Percentiles rank a stretch among this genome's conserved stretches.
phyloP scores from a whole-genome alignment of 2,113 vertebrate genomes.

The Nansenia antarctica region DNA sequence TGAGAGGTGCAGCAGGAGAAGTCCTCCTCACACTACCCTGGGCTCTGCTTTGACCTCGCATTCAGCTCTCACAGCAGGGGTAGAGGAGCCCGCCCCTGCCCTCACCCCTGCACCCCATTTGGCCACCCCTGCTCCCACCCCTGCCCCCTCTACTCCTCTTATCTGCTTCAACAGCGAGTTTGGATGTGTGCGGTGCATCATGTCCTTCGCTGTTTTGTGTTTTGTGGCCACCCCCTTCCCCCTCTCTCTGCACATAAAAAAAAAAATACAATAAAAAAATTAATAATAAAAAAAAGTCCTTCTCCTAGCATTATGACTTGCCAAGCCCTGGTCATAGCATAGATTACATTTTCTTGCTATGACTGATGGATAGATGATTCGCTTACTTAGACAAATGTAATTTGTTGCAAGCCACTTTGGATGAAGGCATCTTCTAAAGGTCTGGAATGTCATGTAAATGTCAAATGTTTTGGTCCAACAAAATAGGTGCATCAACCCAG shows the following conservation, averaged over 20 bases:
- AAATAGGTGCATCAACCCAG: constrained; percentile 86
- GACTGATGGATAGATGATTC: no score
- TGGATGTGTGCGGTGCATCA: constrained; percentile 85
- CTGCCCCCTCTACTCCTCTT: constrained; percentile 22
- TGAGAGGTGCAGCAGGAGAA: not conserved
- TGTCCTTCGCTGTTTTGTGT: constrained; percentile 85
- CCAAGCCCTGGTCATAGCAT: no score
- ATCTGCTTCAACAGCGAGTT: constrained; percentile 71
- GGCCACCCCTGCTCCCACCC: not conserved
- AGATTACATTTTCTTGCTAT: no score
- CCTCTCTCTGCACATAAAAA: no score
- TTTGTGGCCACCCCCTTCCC: constrained; percentile 86
- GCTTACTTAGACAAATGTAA: no score
- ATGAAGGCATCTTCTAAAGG: no score
- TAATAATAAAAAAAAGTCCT: no score
- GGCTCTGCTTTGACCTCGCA: not conserved
- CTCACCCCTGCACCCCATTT: not conserved
- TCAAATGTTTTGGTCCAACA: no score
- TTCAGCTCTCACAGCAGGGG: not conserved
- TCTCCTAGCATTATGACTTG: no score
- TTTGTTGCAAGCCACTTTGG: no score
- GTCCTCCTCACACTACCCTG: not conserved
- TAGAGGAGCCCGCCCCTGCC: not conserved
- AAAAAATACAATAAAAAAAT: no score
- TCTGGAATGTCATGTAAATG: no score